Conservation (phyloP, 2,888 invertebrate species). For the Hipparchia semele region DNA sequence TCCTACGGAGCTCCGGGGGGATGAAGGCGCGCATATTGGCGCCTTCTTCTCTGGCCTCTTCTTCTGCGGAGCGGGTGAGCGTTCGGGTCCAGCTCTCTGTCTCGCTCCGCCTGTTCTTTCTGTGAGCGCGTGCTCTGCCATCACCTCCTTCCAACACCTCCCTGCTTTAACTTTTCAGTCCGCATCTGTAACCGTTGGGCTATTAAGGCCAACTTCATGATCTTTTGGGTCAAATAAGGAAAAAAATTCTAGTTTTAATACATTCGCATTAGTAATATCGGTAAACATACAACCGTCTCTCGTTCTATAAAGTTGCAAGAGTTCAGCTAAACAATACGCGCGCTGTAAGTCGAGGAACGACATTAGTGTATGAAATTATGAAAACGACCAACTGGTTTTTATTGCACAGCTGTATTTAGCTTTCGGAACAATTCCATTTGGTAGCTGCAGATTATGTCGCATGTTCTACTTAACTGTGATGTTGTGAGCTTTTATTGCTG, state of each 20-base stretch:
- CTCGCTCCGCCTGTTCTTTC: no score
- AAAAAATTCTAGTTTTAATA: slow-evolving; percentile 18
- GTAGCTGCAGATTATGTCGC: slow-evolving; percentile 35
- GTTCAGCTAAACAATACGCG: slow-evolving; percentile 31
- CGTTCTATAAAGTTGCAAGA: slow-evolving; percentile 22
- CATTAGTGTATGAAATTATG: slow-evolving; percentile 43
- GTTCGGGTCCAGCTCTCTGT: no score
- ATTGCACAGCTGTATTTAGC: slow-evolving; percentile 39
- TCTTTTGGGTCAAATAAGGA: no score
- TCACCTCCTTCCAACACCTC: no score
- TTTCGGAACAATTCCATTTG: slow-evolving; percentile 38
- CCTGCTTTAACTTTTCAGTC: no score
- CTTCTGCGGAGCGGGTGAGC: no score
- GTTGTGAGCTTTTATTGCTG: slow-evolving; percentile 32
- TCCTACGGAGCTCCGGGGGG: no score
- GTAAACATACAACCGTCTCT: slow-evolving; percentile 5
- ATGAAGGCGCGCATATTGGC: no score
- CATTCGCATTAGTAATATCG: slow-evolving; percentile 26
- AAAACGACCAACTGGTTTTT: slow-evolving; percentile 37
- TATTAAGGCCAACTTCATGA: no score
- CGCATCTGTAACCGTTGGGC: no score
- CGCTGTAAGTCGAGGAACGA: slow-evolving; percentile 38
- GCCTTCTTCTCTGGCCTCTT: no score
- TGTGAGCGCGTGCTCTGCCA: no score
- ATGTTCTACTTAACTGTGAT: slow-evolving; percentile 35